Percentiles rank a stretch among this genome's conserved stretches.
These are phyloP conservation scores for Lithobates sylvaticus DNA, from an alignment of 2,797 vertebrate genomes.

Conservation along the genomic window DNA sequence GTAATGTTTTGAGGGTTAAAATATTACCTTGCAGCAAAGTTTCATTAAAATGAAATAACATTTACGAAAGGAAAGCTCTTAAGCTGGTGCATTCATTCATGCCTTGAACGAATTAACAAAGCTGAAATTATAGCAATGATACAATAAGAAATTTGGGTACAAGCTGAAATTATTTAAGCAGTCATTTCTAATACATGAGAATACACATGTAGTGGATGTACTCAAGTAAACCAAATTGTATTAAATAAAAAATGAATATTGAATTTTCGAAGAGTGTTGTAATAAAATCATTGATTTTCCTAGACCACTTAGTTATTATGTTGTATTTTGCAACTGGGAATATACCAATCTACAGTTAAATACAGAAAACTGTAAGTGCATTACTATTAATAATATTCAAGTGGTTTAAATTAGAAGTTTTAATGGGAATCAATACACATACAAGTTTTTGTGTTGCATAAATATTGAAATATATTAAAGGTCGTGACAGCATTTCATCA, in stretches of 20 bases:
- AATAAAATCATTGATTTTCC: conserved; percentile 60
- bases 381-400: conserved; percentile 61
- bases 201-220: conserved; percentile 27
- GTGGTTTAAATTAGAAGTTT: conserved; percentile 65
- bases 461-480: conserved; percentile 56
- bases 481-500: conserved; percentile 60
- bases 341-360: conserved; percentile 48
- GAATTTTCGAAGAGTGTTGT: conserved; percentile 40
- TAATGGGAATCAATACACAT: conserved; percentile 61
- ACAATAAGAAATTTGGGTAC: conserved; percentile 2
- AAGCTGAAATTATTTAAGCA: conserved; percentile 17
- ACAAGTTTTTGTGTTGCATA: conserved; percentile 33
- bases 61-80: not conserved
- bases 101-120: not conserved
- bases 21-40: not conserved
- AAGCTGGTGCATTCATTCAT: conserved; percentile 1
- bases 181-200: conserved; percentile 17
- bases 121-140: not conserved
- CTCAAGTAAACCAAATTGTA: conserved; percentile 46
- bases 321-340: conserved; percentile 43
- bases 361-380: conserved; percentile 66
- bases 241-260: conserved; percentile 55
- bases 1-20: not conserved
- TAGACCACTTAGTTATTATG: conserved; percentile 63
- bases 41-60: not conserved